Base-by-base conservation (phyloP, 2,888 invertebrate genomes). In the Aleiodes testaceus region DNA sequence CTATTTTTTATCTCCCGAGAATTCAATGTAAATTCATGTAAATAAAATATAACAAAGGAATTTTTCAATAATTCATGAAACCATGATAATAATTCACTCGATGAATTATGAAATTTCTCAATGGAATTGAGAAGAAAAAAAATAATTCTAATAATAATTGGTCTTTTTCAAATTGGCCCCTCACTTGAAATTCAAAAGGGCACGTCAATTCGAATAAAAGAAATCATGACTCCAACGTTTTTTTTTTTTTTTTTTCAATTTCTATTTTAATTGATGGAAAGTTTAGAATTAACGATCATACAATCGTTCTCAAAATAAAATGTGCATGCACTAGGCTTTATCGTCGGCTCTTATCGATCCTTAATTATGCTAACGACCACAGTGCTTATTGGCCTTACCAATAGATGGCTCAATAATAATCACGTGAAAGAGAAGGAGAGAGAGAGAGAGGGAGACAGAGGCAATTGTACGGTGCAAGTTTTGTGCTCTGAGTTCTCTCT, bases 281-380 rank as follows among this genome's bases (percentile, higher is more conserved):
- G 47, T 65, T 42, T 30, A 20, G 5, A 26, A 47, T 65, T 30
- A 45, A 30, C 52, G 61, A 65, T 70, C 65, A 47, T 16, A 42
- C 42, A 36, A 30, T 26, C 36, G 20, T 44, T 55, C 36, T 42
- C 44, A 14, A 14, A 42, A 14, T 49, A 47, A 59, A 50, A 49
- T 61, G 59, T 49, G 42, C 42, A 70, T 59, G 47, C 53, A 71
- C 45, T 26, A 36, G 59, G 36, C 26, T 71, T 66, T 71, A 71
- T 71, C 61, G 71, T 61, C 42, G 20, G 47, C 36, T 66, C 50
- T 55, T 64, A 70, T 65, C 45, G 65, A 55, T 22, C 36, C 64
- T 70, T 66, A 71, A 71, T 71, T 71, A 71, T 71, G 61, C 63
- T 71, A 71, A 71, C 66, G 71, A 71, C 63, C 42, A 26, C 42